Conservation (phyloP, 2,797 vertebrate genomes). For the Acrossocheilus wenchowensis region DNA sequence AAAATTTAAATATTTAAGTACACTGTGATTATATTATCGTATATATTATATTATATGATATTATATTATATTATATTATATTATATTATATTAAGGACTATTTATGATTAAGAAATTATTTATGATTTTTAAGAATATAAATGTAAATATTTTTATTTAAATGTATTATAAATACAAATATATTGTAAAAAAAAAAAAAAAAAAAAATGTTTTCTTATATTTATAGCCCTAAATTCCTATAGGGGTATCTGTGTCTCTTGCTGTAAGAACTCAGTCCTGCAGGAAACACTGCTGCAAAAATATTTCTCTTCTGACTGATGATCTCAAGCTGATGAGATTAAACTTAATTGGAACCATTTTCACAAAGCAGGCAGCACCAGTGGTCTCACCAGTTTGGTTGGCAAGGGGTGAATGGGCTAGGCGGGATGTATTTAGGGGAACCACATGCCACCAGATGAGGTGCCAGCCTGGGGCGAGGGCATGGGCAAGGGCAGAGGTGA, state of each 20-base stretch:
- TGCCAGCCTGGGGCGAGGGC: constrained; percentile 60
- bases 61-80: not conserved
- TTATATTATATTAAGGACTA: not conserved
- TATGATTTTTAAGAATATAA: not conserved
- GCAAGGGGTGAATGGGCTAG: constrained; percentile 28
- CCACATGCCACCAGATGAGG: constrained; percentile 66
- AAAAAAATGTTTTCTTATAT: not conserved
- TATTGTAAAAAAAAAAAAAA: not conserved
- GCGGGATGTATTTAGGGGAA: constrained; percentile 56
- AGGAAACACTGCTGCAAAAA: not conserved
- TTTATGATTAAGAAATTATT: not conserved
- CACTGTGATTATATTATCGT: no score
- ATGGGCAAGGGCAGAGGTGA: constrained; percentile 60
- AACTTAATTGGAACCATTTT: constrained; percentile 49
- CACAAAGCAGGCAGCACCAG: constrained; percentile 38
- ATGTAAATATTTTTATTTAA: not conserved
- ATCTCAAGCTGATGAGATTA: constrained; percentile 50
- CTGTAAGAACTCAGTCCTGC: not conserved
- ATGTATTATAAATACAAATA: not conserved
- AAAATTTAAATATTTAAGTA: not conserved
- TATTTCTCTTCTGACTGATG: constrained; percentile 3
- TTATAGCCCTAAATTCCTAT: not conserved
- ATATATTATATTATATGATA: no score
- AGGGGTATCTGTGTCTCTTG: not conserved
- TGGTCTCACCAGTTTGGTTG: constrained; percentile 50